Evolutionary conservation across 2,797 vertebrate species (phyloP).

Genomic region (Tamandua tetradactyla): DNA sequence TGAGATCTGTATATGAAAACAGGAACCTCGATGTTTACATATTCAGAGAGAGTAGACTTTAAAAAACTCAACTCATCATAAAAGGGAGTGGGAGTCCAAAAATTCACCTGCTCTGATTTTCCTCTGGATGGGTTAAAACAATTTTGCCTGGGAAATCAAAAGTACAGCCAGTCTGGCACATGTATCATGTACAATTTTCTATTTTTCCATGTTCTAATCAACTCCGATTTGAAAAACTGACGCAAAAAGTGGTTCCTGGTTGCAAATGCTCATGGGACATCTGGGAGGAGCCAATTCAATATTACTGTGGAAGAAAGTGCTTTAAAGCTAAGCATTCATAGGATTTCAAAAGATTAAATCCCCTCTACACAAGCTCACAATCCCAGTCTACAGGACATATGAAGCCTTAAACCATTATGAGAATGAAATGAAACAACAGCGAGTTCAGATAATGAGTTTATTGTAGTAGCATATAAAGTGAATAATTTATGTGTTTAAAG

Average conservation of each 20-base stretch:
- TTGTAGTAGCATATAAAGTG: too few species aligned
- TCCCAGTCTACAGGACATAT: too few species aligned
- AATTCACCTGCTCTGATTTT: not conserved
- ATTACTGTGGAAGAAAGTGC: not conserved
- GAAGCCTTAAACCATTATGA: too few species aligned
- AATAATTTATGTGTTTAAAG: too few species aligned
- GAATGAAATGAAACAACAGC: too few species aligned
- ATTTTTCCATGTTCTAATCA: not conserved
- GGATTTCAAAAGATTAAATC: too few species aligned
- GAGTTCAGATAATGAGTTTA: too few species aligned
- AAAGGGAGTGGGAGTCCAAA: conserved; percentile 3
- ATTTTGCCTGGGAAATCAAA: not conserved
- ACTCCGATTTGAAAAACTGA: conserved; percentile 3
- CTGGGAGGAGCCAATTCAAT: not conserved
- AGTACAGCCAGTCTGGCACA: not conserved
- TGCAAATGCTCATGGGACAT: not conserved
- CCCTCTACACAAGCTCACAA: too few species aligned
- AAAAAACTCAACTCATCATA: not conserved
- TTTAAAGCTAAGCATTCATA: too few species aligned
- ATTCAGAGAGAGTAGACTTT: not conserved
- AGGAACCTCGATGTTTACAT: not conserved
- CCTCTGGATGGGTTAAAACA: not conserved
- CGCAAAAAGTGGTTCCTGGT: not conserved
- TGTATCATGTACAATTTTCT: not conserved
- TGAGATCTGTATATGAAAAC: not conserved